Conservation (phyloP, 2,797 vertebrate species). For the Poecilia gillii region DNA sequence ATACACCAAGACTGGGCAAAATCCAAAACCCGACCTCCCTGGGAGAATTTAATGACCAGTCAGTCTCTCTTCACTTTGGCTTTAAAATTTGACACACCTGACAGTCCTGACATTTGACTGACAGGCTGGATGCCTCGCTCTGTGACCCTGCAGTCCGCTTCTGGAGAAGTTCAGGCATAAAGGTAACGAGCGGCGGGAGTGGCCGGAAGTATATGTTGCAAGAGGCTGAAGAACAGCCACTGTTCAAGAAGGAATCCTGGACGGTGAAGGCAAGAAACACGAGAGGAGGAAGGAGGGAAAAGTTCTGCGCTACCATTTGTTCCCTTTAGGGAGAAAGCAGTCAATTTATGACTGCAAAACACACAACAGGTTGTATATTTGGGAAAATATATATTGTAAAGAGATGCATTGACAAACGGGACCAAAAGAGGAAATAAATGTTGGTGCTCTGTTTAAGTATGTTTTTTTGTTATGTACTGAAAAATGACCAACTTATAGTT, state of each 20-base stretch:
- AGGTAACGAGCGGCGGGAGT: slow-evolving; percentile 59
- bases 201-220: slow-evolving; percentile 54
- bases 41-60: slow-evolving; percentile 75
- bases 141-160: slow-evolving; percentile 67
- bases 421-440: background rate
- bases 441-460: background rate
- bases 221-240: slow-evolving; percentile 50
- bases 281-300: slow-evolving; percentile 9
- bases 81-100: slow-evolving; percentile 61
- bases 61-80: slow-evolving; percentile 44
- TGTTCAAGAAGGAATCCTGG: slow-evolving; percentile 49
- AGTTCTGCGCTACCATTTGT: background rate
- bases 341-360: background rate
- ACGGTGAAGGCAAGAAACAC: slow-evolving; percentile 51
- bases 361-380: background rate
- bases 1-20: slow-evolving; percentile 56
- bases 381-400: background rate
- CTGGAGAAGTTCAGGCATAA: slow-evolving; percentile 58
- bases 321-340: background rate
- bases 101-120: slow-evolving; percentile 75
- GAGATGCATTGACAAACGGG: background rate
- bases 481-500: background rate
- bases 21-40: slow-evolving; percentile 61
- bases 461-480: background rate
- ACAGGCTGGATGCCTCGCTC: slow-evolving; percentile 79